These are phyloP conservation scores for Daktulosphaira vitifoliae DNA, from an alignment of 1,140 invertebrate species.

Conservation along the genomic window DNA sequence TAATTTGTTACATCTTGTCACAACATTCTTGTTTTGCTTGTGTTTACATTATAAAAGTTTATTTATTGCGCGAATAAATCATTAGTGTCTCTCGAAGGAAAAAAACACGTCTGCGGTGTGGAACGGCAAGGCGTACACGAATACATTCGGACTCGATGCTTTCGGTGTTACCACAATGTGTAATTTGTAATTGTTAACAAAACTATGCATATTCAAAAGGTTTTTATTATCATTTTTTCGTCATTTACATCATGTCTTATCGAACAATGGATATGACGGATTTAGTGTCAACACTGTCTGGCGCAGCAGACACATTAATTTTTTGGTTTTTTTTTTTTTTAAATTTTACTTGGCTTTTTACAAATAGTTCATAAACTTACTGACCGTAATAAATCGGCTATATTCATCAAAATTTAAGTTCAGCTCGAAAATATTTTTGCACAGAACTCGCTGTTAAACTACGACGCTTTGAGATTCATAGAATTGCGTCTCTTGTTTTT, in stretches of 20 bases:
- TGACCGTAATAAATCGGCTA: no score
- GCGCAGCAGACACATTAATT: slow-evolving; percentile 22
- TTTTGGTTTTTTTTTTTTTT: slow-evolving; percentile 4
- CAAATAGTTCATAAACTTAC: no score
- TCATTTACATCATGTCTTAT: slow-evolving; percentile 8
- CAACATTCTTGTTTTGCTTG: slow-evolving; percentile 15
- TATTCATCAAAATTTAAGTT: no score
- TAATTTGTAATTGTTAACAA: background rate
- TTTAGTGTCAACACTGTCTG: slow-evolving; percentile 12
- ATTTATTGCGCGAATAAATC: slow-evolving; percentile 20
- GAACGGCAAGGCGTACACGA: background rate
- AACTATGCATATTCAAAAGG: slow-evolving; percentile 3
- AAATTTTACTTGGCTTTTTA: no score
- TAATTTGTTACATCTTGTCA: background rate
- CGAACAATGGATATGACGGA: slow-evolving; percentile 17
- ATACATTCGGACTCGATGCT: background rate
- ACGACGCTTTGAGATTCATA: no score
- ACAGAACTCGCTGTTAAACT: no score
- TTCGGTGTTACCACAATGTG: no score
- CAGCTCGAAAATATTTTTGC: no score
- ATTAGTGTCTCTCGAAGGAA: slow-evolving; percentile 7
- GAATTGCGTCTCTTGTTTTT: no score
- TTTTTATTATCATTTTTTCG: slow-evolving; percentile 5
- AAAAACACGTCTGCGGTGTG: no score
- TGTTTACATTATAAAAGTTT: slow-evolving; percentile 23